Evolutionary conservation across 2,113 vertebrate genomes (phyloP).

Genomic region (Neogale vison): DNA sequence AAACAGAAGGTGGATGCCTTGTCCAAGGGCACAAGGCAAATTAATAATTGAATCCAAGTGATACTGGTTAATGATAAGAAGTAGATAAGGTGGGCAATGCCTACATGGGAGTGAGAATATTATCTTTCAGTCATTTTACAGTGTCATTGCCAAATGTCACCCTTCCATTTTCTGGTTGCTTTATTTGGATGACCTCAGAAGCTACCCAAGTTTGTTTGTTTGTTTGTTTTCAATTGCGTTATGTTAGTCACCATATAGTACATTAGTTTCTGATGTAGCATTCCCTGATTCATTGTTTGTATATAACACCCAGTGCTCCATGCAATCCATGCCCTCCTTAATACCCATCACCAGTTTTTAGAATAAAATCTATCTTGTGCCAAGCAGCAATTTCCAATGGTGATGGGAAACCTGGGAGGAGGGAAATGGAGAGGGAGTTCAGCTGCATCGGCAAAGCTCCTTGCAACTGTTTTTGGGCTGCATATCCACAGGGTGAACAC

Average conservation of each 20-base stretch:
- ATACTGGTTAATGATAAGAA: neutral
- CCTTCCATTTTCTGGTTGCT: constrained; percentile 21
- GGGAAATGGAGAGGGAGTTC: neutral
- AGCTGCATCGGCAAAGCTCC: neutral
- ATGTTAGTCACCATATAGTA: too few species aligned
- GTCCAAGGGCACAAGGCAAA: neutral
- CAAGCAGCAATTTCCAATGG: neutral
- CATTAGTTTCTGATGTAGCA: too few species aligned
- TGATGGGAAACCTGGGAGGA: neutral
- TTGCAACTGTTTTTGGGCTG: neutral
- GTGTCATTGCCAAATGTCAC: neutral
- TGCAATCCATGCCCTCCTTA: too few species aligned
- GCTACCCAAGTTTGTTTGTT: neutral
- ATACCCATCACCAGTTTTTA: neutral
- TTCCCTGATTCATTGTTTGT: too few species aligned
- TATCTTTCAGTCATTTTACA: neutral
- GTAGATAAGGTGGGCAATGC: neutral
- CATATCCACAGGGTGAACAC: neutral
- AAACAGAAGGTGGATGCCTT: neutral
- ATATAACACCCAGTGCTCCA: too few species aligned
- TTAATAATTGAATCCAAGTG: neutral
- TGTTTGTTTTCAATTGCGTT: too few species aligned
- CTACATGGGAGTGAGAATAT: neutral
- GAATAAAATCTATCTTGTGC: neutral
- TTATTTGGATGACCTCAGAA: constrained; percentile 12